Evolutionary conservation across 2,888 invertebrate genomes (phyloP), one percentile per base, ranked within the genome.

Genomic region (Nomada flava): DNA sequence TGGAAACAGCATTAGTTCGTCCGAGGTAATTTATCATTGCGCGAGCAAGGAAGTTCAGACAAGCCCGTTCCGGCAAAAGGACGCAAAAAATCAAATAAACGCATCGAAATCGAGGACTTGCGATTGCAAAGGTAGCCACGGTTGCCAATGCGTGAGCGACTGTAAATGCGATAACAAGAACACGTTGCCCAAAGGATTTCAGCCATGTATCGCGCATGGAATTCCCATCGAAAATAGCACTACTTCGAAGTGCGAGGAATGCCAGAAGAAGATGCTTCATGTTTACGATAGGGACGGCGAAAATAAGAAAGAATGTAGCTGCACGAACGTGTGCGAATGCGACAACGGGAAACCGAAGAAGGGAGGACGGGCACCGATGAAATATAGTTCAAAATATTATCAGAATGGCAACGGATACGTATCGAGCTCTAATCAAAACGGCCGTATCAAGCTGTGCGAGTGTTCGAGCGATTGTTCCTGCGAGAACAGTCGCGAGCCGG

Each of bases 21-120:
- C 69, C 0, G 83, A 88, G 2, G 13, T 63, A 10, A 26, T 26
- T 18, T 74, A 47, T 15, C 62, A 26, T 0, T 78, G 64, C 11
- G 50, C 3, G 9, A 67, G 64, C 23, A 73, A 77, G n/a, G 83
- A 73, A 0, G 57, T 29, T 9, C 73, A 73, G 18, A 67, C 73
- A 0, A 68, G 29, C 26, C 77, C 86, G 15, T 57, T 84, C 1
- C 89, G 89, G 20, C 88, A 90, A 42, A 93, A 93, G 76, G 93
- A 93, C 52, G 85, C 91, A 2, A 93, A 93, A 50, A 93, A 93
- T 86, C 90, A 92, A 60, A 73, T 92, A 70, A 93, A 93, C 50
- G 90, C 91, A 2, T 91, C 88, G 1, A 93, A 91, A 67, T 88
- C 91, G 7, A 92, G 87, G 53, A 83, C 18, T 0, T 90, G 89